Evolutionary conservation across 2,888 invertebrate genomes (phyloP).

Genomic region (Xanthorhoe designata): DNA sequence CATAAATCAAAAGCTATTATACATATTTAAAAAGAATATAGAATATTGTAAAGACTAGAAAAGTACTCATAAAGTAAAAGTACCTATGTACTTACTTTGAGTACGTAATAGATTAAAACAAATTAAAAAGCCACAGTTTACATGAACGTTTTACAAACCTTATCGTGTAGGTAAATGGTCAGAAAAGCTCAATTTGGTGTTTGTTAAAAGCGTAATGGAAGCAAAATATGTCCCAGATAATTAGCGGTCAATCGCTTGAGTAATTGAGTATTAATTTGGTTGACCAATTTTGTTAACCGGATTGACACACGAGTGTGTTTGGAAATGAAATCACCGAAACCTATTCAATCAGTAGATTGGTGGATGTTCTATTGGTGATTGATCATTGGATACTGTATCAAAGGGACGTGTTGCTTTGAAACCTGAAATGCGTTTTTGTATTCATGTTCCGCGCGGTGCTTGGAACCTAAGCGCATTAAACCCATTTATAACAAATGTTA

Average conservation of each 20-base stretch:
- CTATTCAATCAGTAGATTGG: slow-evolving; percentile 39
- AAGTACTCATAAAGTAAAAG: too few species aligned
- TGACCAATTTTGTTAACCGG: slow-evolving; percentile 20
- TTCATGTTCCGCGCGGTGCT: too few species aligned
- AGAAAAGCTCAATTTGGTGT: slow-evolving; percentile 18
- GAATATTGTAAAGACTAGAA: too few species aligned
- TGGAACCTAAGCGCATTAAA: too few species aligned
- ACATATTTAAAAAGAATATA: too few species aligned
- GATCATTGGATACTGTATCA: slow-evolving; percentile 5
- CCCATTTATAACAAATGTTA: too few species aligned
- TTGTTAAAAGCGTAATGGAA: slow-evolving; percentile 24
- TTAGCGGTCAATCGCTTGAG: slow-evolving; percentile 28
- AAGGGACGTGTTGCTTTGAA: slow-evolving; percentile 2
- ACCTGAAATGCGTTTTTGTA: neutral
- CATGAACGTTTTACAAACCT: slow-evolving; percentile 14
- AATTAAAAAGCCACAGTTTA: slow-evolving; percentile 9
- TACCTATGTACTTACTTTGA: neutral
- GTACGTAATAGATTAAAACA: too few species aligned
- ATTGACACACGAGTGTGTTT: slow-evolving; percentile 23
- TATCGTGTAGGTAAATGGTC: slow-evolving; percentile 5
- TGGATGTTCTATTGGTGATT: slow-evolving; percentile 10
- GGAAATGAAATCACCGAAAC: slow-evolving; percentile 24
- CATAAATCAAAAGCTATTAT: too few species aligned
- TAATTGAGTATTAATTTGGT: slow-evolving; percentile 32
- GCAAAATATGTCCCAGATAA: slow-evolving; percentile 26